Percentiles rank a stretch among this genome's conserved stretches.
These are phyloP conservation scores for Fragum whitleyi DNA, from an alignment of 2,888 invertebrate genomes.

Conservation along the genomic window DNA sequence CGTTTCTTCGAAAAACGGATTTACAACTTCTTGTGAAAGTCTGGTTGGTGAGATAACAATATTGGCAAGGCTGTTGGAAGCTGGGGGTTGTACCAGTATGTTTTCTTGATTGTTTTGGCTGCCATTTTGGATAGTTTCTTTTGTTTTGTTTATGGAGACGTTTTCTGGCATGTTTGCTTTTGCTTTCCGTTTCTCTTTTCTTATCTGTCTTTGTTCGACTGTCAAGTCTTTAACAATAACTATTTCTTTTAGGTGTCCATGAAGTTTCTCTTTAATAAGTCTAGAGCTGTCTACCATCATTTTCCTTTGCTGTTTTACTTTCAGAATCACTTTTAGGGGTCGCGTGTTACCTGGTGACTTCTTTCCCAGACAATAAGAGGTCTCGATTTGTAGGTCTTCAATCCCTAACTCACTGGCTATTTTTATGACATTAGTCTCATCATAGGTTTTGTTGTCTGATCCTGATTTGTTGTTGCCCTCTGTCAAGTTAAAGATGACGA, in stretches of 20 bases:
- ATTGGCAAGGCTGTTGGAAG: too few species aligned
- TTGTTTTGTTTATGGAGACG: too few species aligned
- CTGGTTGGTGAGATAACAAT: neutral
- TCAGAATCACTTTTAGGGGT: neutral
- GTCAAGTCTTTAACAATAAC: neutral
- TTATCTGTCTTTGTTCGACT: neutral
- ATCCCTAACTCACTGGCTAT: neutral
- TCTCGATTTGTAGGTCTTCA: too few species aligned
- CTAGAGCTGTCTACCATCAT: neutral
- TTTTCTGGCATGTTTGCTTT: neutral
- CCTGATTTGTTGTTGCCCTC: neutral
- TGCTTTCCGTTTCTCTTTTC: neutral
- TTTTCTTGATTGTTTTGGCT: too few species aligned
- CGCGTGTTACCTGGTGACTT: neutral
- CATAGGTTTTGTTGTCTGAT: too few species aligned
- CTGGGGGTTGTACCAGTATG: too few species aligned
- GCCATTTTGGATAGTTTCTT: too few species aligned
- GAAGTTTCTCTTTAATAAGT: neutral
- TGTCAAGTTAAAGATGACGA: neutral
- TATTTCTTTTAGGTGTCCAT: neutral
- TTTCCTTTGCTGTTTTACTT: neutral
- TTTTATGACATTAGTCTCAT: neutral
- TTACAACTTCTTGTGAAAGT: neutral
- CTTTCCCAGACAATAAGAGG: neutral
- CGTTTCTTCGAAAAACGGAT: neutral